phyloP scores from a whole-genome alignment of 2,113 vertebrate species.

The Microcebus lehilahytsara region DNA sequence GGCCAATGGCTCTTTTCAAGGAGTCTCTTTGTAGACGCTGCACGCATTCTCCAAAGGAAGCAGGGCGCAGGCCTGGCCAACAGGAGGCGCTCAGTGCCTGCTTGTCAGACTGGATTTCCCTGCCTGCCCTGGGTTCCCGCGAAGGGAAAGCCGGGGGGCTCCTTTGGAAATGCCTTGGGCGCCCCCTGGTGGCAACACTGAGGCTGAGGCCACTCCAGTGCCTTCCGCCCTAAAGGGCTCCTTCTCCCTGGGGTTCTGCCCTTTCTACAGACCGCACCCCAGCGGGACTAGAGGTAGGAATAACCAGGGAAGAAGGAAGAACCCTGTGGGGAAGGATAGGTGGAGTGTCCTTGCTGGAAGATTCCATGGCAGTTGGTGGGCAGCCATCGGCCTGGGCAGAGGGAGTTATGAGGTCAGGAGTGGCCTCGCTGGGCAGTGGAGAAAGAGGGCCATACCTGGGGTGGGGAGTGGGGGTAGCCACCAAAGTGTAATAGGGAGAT shows the following conservation, averaged over 20 bases:
- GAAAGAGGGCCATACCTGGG: background rate
- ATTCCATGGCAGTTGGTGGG: conserved; percentile 66
- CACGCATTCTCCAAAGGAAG: background rate
- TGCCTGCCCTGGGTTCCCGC: background rate
- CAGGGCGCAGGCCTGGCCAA: background rate
- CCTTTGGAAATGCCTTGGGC: conserved; percentile 15
- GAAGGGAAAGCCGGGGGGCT: no score
- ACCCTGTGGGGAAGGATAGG: background rate
- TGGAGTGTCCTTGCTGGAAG: conserved; percentile 58
- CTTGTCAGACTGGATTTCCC: background rate
- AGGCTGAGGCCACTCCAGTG: background rate
- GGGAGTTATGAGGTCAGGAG: background rate
- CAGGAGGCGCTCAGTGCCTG: background rate
- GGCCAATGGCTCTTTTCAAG: background rate
- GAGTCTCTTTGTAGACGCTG: background rate
- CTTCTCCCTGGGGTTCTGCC: background rate
- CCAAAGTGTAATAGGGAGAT: background rate
- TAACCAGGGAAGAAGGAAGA: conserved; percentile 17
- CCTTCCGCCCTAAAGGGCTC: background rate
- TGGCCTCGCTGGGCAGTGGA: background rate
- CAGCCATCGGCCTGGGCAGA: conserved; percentile 6
- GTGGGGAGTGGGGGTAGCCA: background rate
- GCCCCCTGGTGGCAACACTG: conserved; percentile 59
- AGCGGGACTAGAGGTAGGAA: background rate
- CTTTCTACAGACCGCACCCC: background rate